Base-by-base conservation (phyloP, 2,888 invertebrate species). In the Agonum fuliginosum region DNA sequence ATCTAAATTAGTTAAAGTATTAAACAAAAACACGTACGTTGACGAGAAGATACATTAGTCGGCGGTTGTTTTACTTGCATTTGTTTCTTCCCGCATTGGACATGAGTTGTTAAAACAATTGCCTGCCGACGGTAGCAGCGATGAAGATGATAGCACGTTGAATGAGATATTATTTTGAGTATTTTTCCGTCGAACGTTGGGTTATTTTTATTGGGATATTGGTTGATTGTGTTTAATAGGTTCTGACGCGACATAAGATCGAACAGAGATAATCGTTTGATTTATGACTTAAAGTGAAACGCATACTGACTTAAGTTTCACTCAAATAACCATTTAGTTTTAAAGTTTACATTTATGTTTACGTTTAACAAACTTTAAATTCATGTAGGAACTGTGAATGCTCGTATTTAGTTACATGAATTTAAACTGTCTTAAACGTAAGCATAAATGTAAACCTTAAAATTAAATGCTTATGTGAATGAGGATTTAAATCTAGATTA, bases 1-100 rank as follows among this genome's bases (percentile, higher is more conserved):
- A 71, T 71, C 71, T 71, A 48, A 46, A 71, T 71, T 71, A 71
- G 30, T 34, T 51, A 71, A 54, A 62, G 58, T 62, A 62, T 62
- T 62, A 62, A 62, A 62, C 17, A 62, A 62, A 62, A 62, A 62
- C 58, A 62, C 30, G 58, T 27, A 30, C 14, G 58, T 62, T 62
- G 58, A 62, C 58, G 58, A 30, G 58, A 54, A 27, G 27, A 54
- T 24, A 12, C 58, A 62, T 62, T 62, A 62, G 58, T 27, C 12
- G 17, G 30, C 30, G 12, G 14, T 62, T 62, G 58, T 62, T 62
- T 62, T 62, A 30, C 58, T 62, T 30, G 8, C 30, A 30, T 54
- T 54, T 54, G 27, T 24, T 54, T 46, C 46, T 17, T 46, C 46
- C 17, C 46, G 37, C 37, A 17, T 14, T 22, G 24, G 27, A 27